A percentile compares a stretch with the other conserved stretches of the same genome.
Evolutionary conservation across 2,888 invertebrate genomes (phyloP).

Genomic region (Reticulitermes lucifugus): DNA sequence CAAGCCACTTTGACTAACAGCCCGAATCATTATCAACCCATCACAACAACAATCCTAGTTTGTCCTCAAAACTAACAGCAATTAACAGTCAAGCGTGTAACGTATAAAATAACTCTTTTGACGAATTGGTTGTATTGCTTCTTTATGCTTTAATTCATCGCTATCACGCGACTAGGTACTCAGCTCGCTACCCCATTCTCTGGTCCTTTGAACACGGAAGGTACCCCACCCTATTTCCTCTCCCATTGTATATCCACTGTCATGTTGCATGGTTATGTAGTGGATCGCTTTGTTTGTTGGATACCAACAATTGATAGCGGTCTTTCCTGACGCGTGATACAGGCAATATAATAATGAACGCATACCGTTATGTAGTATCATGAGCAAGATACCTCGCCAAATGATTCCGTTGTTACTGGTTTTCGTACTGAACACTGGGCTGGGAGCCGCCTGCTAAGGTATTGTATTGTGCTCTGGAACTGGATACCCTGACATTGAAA

Average conservation of each 20-base stretch:
- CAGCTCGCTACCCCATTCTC: background rate
- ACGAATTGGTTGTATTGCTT: background rate
- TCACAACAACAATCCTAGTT: background rate
- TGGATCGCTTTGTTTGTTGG: background rate
- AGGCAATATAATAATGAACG: background rate
- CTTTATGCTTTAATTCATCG: background rate
- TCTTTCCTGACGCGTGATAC: slow-evolving; percentile 1
- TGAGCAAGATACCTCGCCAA: background rate
- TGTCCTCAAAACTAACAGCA: background rate
- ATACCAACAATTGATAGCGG: background rate
- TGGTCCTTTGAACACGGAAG: background rate
- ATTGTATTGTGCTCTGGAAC: no score
- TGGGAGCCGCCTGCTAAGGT: no score
- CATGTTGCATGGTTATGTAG: background rate
- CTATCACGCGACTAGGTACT: slow-evolving; percentile 1
- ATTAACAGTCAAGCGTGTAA: background rate
- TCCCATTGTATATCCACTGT: background rate
- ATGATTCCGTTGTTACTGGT: no score
- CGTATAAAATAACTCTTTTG: background rate
- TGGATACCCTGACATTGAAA: no score
- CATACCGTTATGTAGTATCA: background rate
- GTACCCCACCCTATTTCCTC: background rate
- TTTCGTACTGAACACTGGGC: no score
- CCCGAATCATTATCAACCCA: background rate
- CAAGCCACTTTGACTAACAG: background rate